Conservation (phyloP, 1,140 invertebrate species). For the Streblospio benedicti region DNA sequence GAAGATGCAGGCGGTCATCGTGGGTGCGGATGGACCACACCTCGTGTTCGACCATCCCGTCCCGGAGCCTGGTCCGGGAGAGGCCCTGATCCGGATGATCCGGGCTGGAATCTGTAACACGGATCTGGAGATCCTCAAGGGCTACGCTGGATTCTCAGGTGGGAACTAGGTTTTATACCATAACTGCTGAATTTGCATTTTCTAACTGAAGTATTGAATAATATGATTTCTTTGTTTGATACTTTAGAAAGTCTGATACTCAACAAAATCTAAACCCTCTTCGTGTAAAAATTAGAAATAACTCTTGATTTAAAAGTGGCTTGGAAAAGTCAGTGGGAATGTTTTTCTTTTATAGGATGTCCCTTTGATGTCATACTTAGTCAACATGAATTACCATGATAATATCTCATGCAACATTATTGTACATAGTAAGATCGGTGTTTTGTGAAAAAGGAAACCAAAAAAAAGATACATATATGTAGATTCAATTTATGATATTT, state of each 20-base stretch:
- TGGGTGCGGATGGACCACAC: too few species aligned
- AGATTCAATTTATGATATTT: neutral
- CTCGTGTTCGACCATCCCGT: too few species aligned
- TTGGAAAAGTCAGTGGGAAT: neutral
- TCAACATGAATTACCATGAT: too few species aligned
- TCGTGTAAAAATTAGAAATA: neutral
- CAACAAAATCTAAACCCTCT: neutral
- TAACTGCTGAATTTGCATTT: neutral
- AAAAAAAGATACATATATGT: neutral
- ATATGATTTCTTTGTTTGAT: neutral
- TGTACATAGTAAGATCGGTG: too few species aligned
- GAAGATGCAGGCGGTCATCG: too few species aligned
- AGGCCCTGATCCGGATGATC: slow-evolving; percentile 11
- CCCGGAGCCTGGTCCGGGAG: neutral
- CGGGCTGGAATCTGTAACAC: slow-evolving; percentile 13
- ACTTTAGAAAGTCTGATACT: neutral
- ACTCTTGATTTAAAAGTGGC: neutral
- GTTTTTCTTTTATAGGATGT: too few species aligned
- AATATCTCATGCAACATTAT: too few species aligned
- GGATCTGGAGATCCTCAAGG: slow-evolving; percentile 12
- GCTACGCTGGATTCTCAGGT: slow-evolving; percentile 11
- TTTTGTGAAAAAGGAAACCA: neutral
- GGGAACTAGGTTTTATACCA: neutral
- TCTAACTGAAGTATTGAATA: neutral
- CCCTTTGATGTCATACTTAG: too few species aligned